Conservation (phyloP, 2,888 invertebrate species). For the Melolontha melolontha region DNA sequence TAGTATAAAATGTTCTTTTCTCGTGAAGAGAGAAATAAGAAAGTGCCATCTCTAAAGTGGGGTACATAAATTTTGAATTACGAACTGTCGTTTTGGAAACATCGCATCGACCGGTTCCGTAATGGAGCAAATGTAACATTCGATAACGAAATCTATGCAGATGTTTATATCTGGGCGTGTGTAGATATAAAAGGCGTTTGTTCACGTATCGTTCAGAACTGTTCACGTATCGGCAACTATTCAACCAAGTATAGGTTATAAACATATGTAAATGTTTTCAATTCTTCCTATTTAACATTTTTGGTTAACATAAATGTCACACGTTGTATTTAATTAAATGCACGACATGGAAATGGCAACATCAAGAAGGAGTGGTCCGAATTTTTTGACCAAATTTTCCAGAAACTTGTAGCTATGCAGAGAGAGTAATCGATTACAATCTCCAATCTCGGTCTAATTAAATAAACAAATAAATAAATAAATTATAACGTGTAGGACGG, state of each 20-base stretch:
- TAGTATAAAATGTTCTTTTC: constrained; percentile 9
- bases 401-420: too few species aligned
- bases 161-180: constrained; percentile 12
- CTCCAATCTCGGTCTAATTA: too few species aligned
- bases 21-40: background rate
- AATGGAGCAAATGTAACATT: constrained; percentile 19
- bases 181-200: background rate
- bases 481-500: too few species aligned
- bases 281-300: too few species aligned
- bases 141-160: constrained; percentile 20
- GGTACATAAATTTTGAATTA: constrained; percentile 32
- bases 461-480: too few species aligned
- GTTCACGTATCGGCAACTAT: background rate
- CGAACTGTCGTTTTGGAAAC: constrained; percentile 17
- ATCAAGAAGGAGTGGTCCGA: too few species aligned
- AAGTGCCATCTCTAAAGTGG: constrained; percentile 7
- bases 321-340: too few species aligned
- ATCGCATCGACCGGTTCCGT: background rate
- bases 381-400: too few species aligned
- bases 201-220: too few species aligned
- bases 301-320: too few species aligned
- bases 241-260: background rate
- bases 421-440: too few species aligned
- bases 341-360: too few species aligned
- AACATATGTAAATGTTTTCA: background rate